These are phyloP conservation scores for Alethe castanea DNA, from an alignment of 2,113 vertebrate genomes.

Conservation along the genomic window DNA sequence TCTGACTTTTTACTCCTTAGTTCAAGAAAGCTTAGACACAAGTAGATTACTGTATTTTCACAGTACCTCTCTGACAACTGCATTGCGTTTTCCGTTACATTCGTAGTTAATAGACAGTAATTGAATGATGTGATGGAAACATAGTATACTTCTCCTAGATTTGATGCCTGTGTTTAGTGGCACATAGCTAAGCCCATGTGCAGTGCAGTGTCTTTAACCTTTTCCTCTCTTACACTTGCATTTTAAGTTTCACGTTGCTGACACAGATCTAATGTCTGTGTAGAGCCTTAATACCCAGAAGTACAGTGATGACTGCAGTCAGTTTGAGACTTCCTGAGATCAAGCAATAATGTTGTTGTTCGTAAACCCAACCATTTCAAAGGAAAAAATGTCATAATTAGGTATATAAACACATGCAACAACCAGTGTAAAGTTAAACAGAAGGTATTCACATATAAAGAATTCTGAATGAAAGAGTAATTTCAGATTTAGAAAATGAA, in stretches of 20 bases:
- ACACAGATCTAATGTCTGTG: background rate
- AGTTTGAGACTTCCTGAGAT: constrained; percentile 35
- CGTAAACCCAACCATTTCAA: background rate
- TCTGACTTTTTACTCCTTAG: background rate
- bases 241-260: background rate
- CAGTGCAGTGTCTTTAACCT: background rate
- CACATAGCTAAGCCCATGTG: fast-evolving
- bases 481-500: background rate
- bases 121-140: background rate
- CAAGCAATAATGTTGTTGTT: background rate
- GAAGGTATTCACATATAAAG: background rate
- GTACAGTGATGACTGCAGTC: background rate
- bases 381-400: background rate
- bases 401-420: background rate
- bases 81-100: background rate
- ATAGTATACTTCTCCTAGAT: background rate
- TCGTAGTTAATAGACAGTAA: background rate
- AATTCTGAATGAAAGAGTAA: background rate
- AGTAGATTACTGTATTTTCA: background rate
- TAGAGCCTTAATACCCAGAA: background rate
- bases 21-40: background rate
- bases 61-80: background rate
- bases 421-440: background rate
- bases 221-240: background rate
- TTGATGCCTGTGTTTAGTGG: background rate